These are phyloP conservation scores for Junonia oenone DNA, from an alignment of 2,888 invertebrate species.

Conservation along the genomic window DNA sequence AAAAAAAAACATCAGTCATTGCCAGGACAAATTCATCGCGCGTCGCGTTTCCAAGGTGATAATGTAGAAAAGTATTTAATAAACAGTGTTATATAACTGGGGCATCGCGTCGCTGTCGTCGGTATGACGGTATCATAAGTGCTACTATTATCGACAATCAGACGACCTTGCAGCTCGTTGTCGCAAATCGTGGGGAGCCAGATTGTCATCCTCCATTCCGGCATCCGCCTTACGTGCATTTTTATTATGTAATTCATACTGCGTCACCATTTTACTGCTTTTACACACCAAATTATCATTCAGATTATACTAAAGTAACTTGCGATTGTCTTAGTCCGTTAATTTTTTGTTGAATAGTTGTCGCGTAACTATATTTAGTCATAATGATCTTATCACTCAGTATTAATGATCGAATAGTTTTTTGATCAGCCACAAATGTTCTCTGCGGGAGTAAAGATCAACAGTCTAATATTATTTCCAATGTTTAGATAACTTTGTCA, in stretches of 20 bases:
- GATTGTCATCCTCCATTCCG: conserved; percentile 71
- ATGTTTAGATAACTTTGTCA: not conserved
- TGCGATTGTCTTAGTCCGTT: not conserved
- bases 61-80: conserved; percentile 27
- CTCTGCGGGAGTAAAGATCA: not conserved
- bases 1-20: not conserved
- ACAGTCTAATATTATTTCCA: not conserved
- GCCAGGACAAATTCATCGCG: conserved; percentile 1
- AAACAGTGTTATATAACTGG: conserved; percentile 43
- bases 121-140: conserved; percentile 48
- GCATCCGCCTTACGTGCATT: conserved; percentile 71
- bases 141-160: conserved; percentile 72
- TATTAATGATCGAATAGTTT: not conserved
- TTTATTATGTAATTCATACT: conserved; percentile 58
- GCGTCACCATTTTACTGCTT: conserved; percentile 3
- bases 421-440: not conserved
- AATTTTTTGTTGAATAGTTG: not conserved
- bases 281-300: not conserved
- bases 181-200: conserved; percentile 71
- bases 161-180: conserved; percentile 76
- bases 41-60: conserved; percentile 14
- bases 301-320: not conserved
- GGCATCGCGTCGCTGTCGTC: conserved; percentile 55
- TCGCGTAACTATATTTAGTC: not conserved
- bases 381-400: not conserved